Conservation (phyloP, 2,113 vertebrate species). For the Orthonyx spaldingii region DNA sequence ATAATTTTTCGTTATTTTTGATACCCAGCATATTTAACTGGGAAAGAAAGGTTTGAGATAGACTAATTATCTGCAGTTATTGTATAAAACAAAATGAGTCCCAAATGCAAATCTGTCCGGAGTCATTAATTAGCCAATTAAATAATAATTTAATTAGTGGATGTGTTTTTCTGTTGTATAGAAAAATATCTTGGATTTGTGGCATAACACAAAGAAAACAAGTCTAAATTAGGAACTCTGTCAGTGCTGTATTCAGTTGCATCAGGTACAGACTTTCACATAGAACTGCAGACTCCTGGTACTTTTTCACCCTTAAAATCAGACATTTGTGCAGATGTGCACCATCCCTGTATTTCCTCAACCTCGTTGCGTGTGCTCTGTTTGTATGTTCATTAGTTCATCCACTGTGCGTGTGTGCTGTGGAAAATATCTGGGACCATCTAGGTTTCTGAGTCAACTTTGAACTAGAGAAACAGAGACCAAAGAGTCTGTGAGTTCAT, state of each 20-base stretch:
- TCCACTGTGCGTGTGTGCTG: accelerated
- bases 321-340: neutral
- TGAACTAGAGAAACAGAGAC: neutral
- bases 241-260: neutral
- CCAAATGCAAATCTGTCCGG: constrained; percentile 86
- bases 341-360: neutral
- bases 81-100: constrained; percentile 85
- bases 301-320: neutral
- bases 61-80: constrained; percentile 94
- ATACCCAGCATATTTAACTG: constrained; percentile 65
- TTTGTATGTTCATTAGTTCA: neutral
- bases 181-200: constrained; percentile 61
- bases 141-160: constrained; percentile 94
- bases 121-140: constrained; percentile 90
- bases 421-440: neutral
- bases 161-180: constrained; percentile 71
- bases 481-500: neutral
- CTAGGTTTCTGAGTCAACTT: neutral
- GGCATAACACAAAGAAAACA: constrained; percentile 36
- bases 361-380: accelerated
- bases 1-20: constrained; percentile 89
- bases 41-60: constrained; percentile 82
- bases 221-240: neutral
- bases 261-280: neutral
- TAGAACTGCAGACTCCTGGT: neutral